phyloP scores from a whole-genome alignment of 2,113 vertebrate species.

The Argyrosomus japonicus region DNA sequence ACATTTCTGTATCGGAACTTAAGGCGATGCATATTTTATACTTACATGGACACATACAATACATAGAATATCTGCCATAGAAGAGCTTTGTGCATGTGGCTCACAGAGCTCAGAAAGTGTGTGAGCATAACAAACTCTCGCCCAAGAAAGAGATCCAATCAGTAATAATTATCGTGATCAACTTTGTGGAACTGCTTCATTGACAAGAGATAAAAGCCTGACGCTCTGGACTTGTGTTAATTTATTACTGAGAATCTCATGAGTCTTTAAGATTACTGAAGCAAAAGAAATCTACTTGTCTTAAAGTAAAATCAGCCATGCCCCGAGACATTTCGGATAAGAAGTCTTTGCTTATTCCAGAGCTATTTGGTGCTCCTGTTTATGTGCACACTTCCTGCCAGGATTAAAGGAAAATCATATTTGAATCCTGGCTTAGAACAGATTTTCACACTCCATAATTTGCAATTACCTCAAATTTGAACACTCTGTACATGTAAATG shows the following conservation, averaged over 20 bases:
- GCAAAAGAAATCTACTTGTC: neutral
- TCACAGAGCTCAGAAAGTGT: neutral
- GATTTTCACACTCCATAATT: slow-evolving; percentile 19
- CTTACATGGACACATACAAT: too few relatives aligned
- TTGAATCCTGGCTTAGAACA: slow-evolving; percentile 10
- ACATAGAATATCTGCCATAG: neutral
- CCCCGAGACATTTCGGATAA: neutral
- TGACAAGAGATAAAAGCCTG: neutral
- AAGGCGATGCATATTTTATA: slow-evolving; percentile 1
- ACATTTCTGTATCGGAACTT: neutral
- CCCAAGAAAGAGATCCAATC: neutral
- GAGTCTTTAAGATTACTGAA: neutral
- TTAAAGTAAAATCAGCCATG: neutral
- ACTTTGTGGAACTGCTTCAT: slow-evolving; percentile 4
- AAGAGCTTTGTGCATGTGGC: neutral
- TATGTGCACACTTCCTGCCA: neutral
- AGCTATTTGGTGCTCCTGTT: slow-evolving; percentile 3
- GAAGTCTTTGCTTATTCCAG: neutral
- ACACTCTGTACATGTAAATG: neutral
- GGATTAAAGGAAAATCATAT: slow-evolving; percentile 9
- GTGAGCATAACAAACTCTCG: neutral
- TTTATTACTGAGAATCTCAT: neutral
- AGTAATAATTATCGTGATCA: neutral
- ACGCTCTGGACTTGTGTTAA: neutral
- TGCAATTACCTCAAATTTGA: slow-evolving; percentile 32